Conservation (phyloP, 1,140 invertebrate genomes). For the Tetramorium parvispinum region DNA sequence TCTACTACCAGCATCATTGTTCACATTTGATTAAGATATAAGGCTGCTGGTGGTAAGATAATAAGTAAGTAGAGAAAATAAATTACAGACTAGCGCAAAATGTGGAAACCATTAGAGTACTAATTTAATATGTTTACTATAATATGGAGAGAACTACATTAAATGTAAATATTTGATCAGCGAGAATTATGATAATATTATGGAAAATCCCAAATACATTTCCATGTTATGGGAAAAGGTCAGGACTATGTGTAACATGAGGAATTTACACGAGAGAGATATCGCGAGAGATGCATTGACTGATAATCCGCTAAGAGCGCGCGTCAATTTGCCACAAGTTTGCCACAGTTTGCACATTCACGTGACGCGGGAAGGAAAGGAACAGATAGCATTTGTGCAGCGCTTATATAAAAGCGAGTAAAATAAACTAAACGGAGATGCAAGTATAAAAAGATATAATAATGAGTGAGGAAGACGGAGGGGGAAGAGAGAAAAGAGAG, state of each 20-base stretch:
- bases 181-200: neutral
- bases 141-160: neutral
- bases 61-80: conserved; percentile 22
- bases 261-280: neutral
- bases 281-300: neutral
- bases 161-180: neutral
- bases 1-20: neutral
- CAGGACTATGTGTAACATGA: neutral
- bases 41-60: conserved; percentile 19
- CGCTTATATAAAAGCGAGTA: conserved; percentile 49
- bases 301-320: conserved; percentile 21
- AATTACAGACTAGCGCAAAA: conserved; percentile 17
- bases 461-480: conserved; percentile 33
- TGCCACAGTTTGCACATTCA: conserved; percentile 30
- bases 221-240: too few species aligned
- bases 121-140: conserved; percentile 2
- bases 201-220: neutral
- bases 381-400: conserved; percentile 27
- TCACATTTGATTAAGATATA: conserved; percentile 31
- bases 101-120: neutral
- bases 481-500: neutral
- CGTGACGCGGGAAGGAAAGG: conserved; percentile 30
- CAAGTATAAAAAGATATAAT: conserved; percentile 44
- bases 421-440: conserved; percentile 55
- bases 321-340: conserved; percentile 31